Evolutionary conservation across 2,888 invertebrate species (phyloP), one percentile per base, ranked within the genome.

Genomic region (Idaea biselata): DNA sequence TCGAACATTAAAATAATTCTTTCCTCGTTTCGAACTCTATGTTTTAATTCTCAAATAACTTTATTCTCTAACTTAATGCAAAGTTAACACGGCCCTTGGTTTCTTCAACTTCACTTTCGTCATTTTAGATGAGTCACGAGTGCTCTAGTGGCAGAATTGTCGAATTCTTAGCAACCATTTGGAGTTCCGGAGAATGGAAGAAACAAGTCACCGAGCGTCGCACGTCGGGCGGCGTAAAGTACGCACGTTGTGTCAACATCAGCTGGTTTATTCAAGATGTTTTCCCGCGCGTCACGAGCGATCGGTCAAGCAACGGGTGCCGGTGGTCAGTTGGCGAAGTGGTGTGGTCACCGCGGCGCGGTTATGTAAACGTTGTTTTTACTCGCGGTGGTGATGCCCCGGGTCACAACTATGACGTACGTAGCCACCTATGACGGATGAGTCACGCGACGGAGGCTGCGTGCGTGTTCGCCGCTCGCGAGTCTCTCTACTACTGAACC

Each of bases 81-180:
- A 76, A 71, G 79, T 78, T 76, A 76, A 76, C 68, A 71, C 74
- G 71, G 77, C 73, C 82, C 83, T 86, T 81, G 72, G 80, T 78
- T 82, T 82, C 80, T 92, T 92, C 87, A 91, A 87, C 84, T 91
- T 92, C 77, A 91, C 91, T 91, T 90, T 92, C 89, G 92, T 87
- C 92, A 91, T 92, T 89, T 89, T 91, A 86, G 77, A 83, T 92
- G 91, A 92, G 77, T 92, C 92, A 92, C 88, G 71, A 78, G 67
- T 72, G 68, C 72, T 66, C 68, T 69, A 76, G 72, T 76, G 70
- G 75, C 74, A 75, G 79, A 77, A 78, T 78, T 78, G 77, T 77
- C 76, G 73, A 73, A 82, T 76, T 78, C 73, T 77, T 72, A 71
- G 71, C 71, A 73, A 76, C 79, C 84, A 87, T 87, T 68, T 70